Conservation (phyloP, 2,797 vertebrate species). For the Oreonectes daqikongensis region DNA sequence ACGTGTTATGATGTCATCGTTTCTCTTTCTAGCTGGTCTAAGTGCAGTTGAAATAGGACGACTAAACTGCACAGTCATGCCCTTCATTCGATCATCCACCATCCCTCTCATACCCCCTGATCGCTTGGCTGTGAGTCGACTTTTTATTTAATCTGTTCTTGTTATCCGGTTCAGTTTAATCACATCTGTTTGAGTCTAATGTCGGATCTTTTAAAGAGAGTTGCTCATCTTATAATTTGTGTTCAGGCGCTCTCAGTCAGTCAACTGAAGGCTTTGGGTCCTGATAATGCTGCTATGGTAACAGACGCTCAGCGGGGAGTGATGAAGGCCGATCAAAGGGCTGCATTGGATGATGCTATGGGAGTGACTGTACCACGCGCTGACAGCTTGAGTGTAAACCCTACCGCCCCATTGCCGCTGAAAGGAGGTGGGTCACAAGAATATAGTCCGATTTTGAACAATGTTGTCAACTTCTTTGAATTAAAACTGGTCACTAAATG, state of each 20-base stretch:
- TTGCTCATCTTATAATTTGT: constrained; percentile 15
- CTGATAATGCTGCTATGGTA: constrained; percentile 70
- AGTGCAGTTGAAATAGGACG: constrained; percentile 58
- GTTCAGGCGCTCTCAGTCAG: constrained; percentile 64
- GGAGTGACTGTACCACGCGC: constrained; percentile 19
- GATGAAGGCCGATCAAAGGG: constrained; percentile 53
- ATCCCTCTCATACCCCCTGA: constrained; percentile 64
- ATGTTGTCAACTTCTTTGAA: no score
- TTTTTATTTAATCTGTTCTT: neutral
- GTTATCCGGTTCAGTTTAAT: neutral
- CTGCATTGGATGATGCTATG: constrained; percentile 52
- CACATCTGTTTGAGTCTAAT: neutral
- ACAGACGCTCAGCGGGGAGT: constrained; percentile 61
- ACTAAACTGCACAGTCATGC: constrained; percentile 60
- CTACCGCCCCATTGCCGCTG: neutral
- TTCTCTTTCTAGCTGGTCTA: constrained; percentile 66
- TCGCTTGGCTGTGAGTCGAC: constrained; percentile 67
- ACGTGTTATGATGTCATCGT: neutral
- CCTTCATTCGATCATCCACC: constrained; percentile 58
- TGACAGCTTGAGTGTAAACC: neutral
- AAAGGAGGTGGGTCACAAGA: constrained; percentile 42
- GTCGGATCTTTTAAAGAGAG: neutral
- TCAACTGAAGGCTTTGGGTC: constrained; percentile 70
- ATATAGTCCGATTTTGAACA: no score
- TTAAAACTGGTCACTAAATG: no score